Evolutionary conservation across 2,797 vertebrate genomes (phyloP).

Genomic region (Pachyuromys duprasi): DNA sequence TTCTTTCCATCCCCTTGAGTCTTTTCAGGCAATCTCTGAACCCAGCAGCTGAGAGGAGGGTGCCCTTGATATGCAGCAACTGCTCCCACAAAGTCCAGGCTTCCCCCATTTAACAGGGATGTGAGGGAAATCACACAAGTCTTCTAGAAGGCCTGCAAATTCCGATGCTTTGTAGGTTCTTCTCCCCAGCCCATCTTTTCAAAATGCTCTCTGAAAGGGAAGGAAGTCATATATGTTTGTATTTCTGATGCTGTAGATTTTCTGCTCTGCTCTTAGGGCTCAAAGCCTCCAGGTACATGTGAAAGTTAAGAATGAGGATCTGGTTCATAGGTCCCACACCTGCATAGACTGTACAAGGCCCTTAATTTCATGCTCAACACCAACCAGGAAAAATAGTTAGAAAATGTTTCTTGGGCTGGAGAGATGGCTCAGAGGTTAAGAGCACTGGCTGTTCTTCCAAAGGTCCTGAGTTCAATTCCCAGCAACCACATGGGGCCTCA

Average conservation of each 20-base stretch:
- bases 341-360: background rate
- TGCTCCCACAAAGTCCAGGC: conserved; percentile 73
- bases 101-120: conserved; percentile 80
- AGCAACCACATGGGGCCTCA: too few relatives aligned
- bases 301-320: background rate
- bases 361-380: background rate
- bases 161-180: conserved; percentile 52
- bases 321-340: background rate
- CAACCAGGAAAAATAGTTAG: background rate
- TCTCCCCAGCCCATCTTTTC: conserved; percentile 28
- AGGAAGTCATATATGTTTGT: conserved; percentile 62
- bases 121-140: conserved; percentile 76
- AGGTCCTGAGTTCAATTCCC: too few relatives aligned
- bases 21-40: conserved; percentile 79
- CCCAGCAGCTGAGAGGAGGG: conserved; percentile 63
- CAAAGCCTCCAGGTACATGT: conserved; percentile 58
- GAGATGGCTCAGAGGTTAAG: too few relatives aligned
- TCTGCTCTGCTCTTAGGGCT: background rate
- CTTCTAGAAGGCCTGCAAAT: conserved; percentile 59
- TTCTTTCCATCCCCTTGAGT: conserved; percentile 77
- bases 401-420: background rate
- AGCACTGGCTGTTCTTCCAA: too few relatives aligned
- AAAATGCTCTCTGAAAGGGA: conserved; percentile 55
- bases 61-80: conserved; percentile 86
- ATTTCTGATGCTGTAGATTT: conserved; percentile 61